Evolutionary conservation across 2,113 vertebrate species (phyloP), one percentile per base, ranked within the genome.

Genomic region (Sterrhoptilus dennistouni): DNA sequence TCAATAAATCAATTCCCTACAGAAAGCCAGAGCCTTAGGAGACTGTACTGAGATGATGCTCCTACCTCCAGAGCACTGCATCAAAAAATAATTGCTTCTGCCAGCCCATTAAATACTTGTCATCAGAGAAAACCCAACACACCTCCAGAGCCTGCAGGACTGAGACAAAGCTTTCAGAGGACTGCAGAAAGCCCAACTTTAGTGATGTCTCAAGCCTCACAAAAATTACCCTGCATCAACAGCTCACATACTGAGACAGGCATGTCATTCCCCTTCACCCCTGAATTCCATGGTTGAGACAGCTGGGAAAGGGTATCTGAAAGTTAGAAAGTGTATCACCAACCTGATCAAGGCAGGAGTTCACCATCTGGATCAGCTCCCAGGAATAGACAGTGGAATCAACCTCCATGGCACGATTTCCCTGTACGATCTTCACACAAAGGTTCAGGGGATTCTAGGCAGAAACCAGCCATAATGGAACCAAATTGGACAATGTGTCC

Each of bases 381-480:
- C 98, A 21, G 20, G 99, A 99, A 94, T 99, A 99, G 64, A 98
- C 96, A 72, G 98, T 98, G 1, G 99, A 98, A 97, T 99, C 99
- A 88, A 99, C 98, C 66, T 99, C 99, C 99, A 99, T 99, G 52
- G 99, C 99, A 27, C 99, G 99, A 97, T 99, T 99, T 75, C 99
- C 99, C 94, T 99, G 99, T 45, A 99, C 99, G 77, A 99, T 99
- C 98, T 99, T 99, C 95, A 99, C 99, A 97, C 99, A 99, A 52
- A 99, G 98, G 96, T 99, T 99, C 94, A 99, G 97, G 17, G 99
- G 98, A 93, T 99, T 99, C 99, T 99, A 97, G 57, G 49, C 29
- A 95, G 54, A 95, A 96, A 91, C 3, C 29, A 86, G 12, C 13
- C 15, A 20, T 72, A 81, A 95, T 40, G 53, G 45, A 82, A 83